Evolutionary conservation across 2,797 vertebrate genomes (phyloP).

Genomic region (Varecia variegata): DNA sequence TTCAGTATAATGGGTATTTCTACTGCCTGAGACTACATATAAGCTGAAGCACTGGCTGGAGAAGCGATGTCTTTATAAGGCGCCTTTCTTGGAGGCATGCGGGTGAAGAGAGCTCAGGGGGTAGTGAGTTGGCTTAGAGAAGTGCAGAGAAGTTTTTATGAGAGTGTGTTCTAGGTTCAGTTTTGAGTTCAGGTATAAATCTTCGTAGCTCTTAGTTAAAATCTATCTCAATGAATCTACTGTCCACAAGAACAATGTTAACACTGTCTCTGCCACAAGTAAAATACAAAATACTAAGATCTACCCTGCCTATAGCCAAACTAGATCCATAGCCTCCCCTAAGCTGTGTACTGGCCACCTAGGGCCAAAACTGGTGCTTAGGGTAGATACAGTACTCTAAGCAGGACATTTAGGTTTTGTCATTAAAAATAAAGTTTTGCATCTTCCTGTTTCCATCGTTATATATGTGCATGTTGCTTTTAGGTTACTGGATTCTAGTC

Average conservation of each 20-base stretch:
- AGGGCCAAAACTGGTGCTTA: background rate
- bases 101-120: background rate
- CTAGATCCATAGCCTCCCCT: background rate
- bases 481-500: background rate
- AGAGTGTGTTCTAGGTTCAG: background rate
- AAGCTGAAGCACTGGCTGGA: conserved; percentile 27
- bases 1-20: conserved; percentile 65
- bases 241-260: conserved; percentile 13
- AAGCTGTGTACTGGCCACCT: background rate
- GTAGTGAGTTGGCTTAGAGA: background rate
- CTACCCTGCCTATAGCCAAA: background rate
- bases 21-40: background rate
- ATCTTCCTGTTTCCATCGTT: background rate
- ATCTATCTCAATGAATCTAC: background rate
- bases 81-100: conserved; percentile 20
- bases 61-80: conserved; percentile 76
- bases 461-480: background rate
- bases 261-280: background rate
- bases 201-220: conserved; percentile 40
- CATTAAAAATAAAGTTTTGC: background rate
- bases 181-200: conserved; percentile 52
- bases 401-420: background rate
- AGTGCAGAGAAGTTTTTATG: conserved; percentile 27
- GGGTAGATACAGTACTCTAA: background rate
- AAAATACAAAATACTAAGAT: background rate